These are phyloP conservation scores for Gymnothorax reevesii DNA, from an alignment of 2,797 vertebrate genomes.

Conservation along the genomic window DNA sequence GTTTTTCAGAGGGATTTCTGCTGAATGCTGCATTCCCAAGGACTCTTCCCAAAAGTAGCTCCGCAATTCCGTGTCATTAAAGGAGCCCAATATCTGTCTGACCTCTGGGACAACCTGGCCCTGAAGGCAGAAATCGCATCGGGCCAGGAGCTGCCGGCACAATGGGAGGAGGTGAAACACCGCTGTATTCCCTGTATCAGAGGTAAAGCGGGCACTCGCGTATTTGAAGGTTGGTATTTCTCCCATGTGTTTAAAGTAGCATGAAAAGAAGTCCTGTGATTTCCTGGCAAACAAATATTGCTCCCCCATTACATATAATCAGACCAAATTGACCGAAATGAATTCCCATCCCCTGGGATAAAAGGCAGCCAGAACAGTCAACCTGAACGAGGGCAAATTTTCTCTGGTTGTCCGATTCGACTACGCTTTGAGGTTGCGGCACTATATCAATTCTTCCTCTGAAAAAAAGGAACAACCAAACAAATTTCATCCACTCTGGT, in stretches of 20 bases:
- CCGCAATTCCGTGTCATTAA: constrained; percentile 8
- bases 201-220: constrained; percentile 25
- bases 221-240: constrained; percentile 40
- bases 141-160: constrained; percentile 24
- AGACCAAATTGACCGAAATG: constrained; percentile 51
- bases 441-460: constrained; percentile 60
- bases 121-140: constrained; percentile 49
- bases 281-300: constrained; percentile 26
- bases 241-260: constrained; percentile 41
- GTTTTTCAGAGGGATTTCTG: background rate
- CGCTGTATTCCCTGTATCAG: constrained; percentile 45
- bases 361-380: constrained; percentile 40
- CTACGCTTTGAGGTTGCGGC: constrained; percentile 44
- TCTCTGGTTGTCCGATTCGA: constrained; percentile 44
- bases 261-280: constrained; percentile 36
- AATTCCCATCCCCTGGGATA: constrained; percentile 47
- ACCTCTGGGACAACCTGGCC: constrained; percentile 47
- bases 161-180: constrained; percentile 27
- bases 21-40: background rate
- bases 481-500: constrained; percentile 36
- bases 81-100: constrained; percentile 48
- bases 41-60: background rate
- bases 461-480: constrained; percentile 47
- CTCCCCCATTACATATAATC: constrained; percentile 51
- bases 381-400: constrained; percentile 44